Evolutionary conservation across 1,140 invertebrate genomes (phyloP).

Genomic region (Pseudomyrmex pallidus): DNA sequence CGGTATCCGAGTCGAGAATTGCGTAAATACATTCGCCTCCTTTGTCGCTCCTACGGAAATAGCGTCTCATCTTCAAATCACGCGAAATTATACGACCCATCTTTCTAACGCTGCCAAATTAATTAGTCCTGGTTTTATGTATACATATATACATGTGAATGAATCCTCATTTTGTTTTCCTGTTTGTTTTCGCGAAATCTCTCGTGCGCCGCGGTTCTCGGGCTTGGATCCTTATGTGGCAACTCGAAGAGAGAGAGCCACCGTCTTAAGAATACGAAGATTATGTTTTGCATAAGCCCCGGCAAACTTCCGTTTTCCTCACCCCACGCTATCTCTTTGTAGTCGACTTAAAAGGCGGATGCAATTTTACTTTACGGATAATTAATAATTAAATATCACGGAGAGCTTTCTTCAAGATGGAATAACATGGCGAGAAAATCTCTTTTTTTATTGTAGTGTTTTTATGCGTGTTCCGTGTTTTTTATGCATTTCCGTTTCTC

Average conservation of each 20-base stretch:
- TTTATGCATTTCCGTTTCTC: not conserved
- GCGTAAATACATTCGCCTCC: conserved; percentile 59
- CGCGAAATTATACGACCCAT: conserved; percentile 57
- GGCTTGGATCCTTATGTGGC: conserved; percentile 35
- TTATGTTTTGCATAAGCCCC: conserved; percentile 45
- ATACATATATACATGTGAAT: conserved; percentile 20
- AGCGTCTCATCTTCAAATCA: conserved; percentile 41
- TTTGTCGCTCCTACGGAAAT: not conserved
- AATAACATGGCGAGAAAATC: conserved; percentile 14
- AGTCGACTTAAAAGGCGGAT: conserved; percentile 59
- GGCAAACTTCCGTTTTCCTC: conserved; percentile 50
- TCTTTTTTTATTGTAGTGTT: not conserved
- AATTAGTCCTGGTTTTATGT: conserved; percentile 65
- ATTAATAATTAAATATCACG: conserved; percentile 58
- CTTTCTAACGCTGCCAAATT: conserved; percentile 62
- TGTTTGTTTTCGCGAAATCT: conserved; percentile 52
- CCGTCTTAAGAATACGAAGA: conserved; percentile 59
- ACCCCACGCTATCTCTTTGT: conserved; percentile 40
- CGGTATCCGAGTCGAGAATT: conserved; percentile 40
- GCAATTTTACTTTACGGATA: conserved; percentile 61
- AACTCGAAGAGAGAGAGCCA: conserved; percentile 11
- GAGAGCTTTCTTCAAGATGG: conserved; percentile 41
- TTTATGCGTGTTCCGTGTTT: not conserved
- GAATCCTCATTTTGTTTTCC: conserved; percentile 27
- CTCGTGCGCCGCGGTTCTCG: not conserved